Evolutionary conservation across 2,797 vertebrate species (phyloP).

Genomic region (Staurois parvus): DNA sequence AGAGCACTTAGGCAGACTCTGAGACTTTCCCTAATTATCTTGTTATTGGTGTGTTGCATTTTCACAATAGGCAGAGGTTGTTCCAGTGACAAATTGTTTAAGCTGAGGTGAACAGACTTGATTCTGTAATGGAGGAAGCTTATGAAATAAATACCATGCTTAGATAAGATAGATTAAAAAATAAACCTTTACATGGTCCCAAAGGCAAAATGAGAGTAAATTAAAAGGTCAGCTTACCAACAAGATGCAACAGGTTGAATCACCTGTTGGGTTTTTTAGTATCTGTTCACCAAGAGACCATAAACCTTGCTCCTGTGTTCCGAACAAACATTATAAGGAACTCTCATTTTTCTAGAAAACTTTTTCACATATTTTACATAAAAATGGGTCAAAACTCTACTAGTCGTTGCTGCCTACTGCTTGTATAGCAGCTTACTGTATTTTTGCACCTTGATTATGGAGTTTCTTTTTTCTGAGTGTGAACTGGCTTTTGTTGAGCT

Average conservation of each 20-base stretch:
- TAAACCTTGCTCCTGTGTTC: neutral
- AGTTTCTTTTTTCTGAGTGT: too few species aligned
- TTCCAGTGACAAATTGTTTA: slow-evolving; percentile 39
- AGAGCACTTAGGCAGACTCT: slow-evolving; percentile 46
- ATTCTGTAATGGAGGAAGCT: slow-evolving; percentile 6
- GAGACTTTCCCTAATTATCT: slow-evolving; percentile 45
- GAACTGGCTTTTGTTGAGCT: too few species aligned
- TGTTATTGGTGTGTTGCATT: slow-evolving; percentile 27
- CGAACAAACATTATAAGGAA: too few species aligned
- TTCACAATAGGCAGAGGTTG: slow-evolving; percentile 30
- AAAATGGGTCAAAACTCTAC: neutral
- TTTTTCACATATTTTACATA: neutral
- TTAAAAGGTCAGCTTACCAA: slow-evolving; percentile 4
- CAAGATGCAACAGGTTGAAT: neutral
- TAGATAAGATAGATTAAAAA: neutral
- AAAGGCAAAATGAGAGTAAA: neutral
- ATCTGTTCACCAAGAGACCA: too few species aligned
- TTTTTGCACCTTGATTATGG: too few species aligned
- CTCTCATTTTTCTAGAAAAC: too few species aligned
- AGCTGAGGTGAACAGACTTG: slow-evolving; percentile 36
- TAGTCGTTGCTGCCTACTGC: too few species aligned
- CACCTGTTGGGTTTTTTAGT: neutral
- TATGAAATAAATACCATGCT: slow-evolving; percentile 4
- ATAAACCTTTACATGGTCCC: neutral
- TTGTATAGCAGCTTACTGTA: too few species aligned